Base-by-base conservation (phyloP, 2,888 invertebrate species). In the Nomada hirtipes region DNA sequence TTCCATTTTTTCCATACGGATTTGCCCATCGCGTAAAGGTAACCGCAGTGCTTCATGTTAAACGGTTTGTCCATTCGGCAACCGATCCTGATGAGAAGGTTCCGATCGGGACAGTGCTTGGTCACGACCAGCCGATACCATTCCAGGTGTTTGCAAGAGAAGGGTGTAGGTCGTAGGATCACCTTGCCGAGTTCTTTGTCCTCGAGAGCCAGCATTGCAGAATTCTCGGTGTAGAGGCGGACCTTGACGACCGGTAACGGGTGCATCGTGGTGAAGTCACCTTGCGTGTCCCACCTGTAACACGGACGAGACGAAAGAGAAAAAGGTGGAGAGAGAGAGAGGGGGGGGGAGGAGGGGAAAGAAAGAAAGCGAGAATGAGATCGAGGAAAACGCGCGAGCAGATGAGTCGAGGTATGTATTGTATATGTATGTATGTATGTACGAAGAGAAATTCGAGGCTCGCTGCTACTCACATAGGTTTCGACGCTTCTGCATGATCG, bases 1-100 rank as follows among this genome's bases (percentile, higher is more conserved):
- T 99, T 99, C 99, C 99, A 99, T 94, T 99, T 99, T 93, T 99
- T 98, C 99, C 99, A 99, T 2, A 99, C 99, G 80, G 97, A 97
- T 95, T 99, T 99, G 68, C 99, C 98, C 91, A 98, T 96, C n/a
- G 98, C 98, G 94, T 97, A 98, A 64, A 98, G 95, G 93, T 98
- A 97, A 96, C 99, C 99, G 94, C 99, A 99, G 94, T 99, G 99
- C 93, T 99, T 99, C 98, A 99, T 98, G 94, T 99, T 99, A 85
- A 99, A 95, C 15, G 99, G 99, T 93, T 99, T 99, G 93, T 99
- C 99, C 97, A 99, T 99, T 86, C 99, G 96, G 92, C 99, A 98
- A 20, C 98, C 98, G 84, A 99, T 98, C 95, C 99, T 99, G 91
- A 99, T 99, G 91, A 97, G 96, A 76, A 99, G 95, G 94, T 99